Conservation (phyloP, 2,888 invertebrate genomes). For the Caprella mutica region DNA sequence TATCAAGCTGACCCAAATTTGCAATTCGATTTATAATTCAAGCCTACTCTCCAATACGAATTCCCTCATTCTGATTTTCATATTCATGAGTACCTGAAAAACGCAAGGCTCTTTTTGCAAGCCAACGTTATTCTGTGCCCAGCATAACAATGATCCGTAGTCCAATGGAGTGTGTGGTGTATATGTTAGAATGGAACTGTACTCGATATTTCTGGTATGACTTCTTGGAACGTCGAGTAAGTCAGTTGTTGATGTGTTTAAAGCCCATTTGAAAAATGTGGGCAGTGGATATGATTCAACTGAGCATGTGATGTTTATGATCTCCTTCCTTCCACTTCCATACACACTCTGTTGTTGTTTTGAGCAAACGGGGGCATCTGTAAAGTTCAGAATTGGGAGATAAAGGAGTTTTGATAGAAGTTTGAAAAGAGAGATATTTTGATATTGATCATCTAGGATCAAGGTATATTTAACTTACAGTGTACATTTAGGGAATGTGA, state of each 20-base stretch:
- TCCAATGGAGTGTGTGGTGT: conserved; percentile 80
- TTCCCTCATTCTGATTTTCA: too few relatives aligned
- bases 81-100: conserved; percentile 29
- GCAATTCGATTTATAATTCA: too few relatives aligned
- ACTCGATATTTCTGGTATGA: conserved; percentile 52
- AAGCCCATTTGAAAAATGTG: conserved; percentile 77
- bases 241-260: conserved; percentile 49
- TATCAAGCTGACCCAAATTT: too few relatives aligned
- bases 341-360: conserved; percentile 56
- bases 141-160: conserved; percentile 78
- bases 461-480: too few relatives aligned
- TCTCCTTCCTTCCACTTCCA: conserved; percentile 60
- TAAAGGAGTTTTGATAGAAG: too few relatives aligned
- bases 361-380: conserved; percentile 63
- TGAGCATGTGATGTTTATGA: conserved; percentile 53
- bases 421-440: too few relatives aligned
- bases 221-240: conserved; percentile 34
- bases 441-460: too few relatives aligned
- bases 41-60: too few relatives aligned
- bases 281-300: conserved; percentile 61
- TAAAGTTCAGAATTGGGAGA: too few relatives aligned
- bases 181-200: conserved; percentile 64
- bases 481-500: conserved; percentile 23
- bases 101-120: conserved; percentile 71
- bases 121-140: conserved; percentile 73